Evolutionary conservation across 2,113 vertebrate species (phyloP).

Genomic region (Oreotrochilus melanogaster): DNA sequence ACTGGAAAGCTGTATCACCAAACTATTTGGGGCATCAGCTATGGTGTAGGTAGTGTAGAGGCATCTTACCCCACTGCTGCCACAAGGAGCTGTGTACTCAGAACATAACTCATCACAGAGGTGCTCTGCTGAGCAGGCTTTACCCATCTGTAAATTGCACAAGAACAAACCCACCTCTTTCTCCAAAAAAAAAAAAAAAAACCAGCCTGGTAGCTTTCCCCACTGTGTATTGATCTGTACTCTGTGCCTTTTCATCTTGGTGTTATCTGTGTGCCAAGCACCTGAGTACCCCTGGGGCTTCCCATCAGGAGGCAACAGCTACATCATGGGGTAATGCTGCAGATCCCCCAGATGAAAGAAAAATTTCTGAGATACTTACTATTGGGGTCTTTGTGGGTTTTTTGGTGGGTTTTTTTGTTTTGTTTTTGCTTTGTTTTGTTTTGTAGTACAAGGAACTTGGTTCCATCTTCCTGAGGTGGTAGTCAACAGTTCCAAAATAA

Average conservation of each 20-base stretch:
- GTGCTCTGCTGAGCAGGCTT: background rate
- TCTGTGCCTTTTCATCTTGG: background rate
- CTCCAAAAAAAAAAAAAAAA: background rate
- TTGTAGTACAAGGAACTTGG: background rate
- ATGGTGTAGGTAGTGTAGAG: background rate
- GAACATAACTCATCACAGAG: background rate
- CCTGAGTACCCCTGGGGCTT: background rate
- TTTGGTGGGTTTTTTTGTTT: no score
- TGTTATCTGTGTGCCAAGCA: background rate
- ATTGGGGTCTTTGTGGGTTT: no score
- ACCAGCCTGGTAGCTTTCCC: background rate
- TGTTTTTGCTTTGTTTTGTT: background rate
- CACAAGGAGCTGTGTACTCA: accelerated
- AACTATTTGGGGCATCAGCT: background rate
- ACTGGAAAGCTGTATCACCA: background rate
- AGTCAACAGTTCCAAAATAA: background rate
- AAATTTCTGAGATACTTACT: background rate
- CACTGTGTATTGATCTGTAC: background rate
- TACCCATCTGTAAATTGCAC: background rate
- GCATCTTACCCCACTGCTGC: background rate
- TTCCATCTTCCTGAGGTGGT: background rate
- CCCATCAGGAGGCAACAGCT: background rate
- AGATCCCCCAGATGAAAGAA: background rate
- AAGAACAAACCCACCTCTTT: background rate
- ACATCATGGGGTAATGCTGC: background rate